Evolutionary conservation across 2,888 invertebrate genomes (phyloP).

Genomic region (Volucella zonaria): DNA sequence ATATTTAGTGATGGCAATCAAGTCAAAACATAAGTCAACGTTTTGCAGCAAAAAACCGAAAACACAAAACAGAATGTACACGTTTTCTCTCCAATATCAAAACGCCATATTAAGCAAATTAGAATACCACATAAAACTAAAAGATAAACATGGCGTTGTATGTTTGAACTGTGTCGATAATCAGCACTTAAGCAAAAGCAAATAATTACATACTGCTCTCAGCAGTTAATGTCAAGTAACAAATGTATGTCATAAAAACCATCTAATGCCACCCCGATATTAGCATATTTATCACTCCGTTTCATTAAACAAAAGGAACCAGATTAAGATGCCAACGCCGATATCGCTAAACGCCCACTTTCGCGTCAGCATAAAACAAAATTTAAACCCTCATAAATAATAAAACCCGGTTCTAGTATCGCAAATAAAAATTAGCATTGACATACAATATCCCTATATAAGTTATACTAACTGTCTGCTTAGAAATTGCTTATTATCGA

Average conservation of each 20-base stretch:
- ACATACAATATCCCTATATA: constrained; percentile 63
- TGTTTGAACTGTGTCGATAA: constrained; percentile 20
- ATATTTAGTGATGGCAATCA: no score
- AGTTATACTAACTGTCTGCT: constrained; percentile 65
- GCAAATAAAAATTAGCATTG: constrained; percentile 66
- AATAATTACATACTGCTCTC: constrained; percentile 31
- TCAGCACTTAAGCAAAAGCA: constrained; percentile 32
- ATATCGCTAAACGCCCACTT: constrained; percentile 63
- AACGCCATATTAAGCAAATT: no score
- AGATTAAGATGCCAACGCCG: constrained; percentile 59
- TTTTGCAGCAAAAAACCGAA: no score
- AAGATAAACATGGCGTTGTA: constrained; percentile 1
- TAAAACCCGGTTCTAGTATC: constrained; percentile 38
- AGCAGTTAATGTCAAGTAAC: constrained; percentile 33
- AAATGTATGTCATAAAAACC: constrained; percentile 22
- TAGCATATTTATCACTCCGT: constrained; percentile 44
- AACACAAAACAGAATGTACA: no score
- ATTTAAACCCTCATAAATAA: constrained; percentile 60
- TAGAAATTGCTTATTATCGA: constrained; percentile 62
- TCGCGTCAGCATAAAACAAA: constrained; percentile 52
- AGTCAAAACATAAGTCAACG: no score
- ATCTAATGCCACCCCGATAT: constrained; percentile 31
- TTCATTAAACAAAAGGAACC: constrained; percentile 56
- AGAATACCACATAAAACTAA: constrained; percentile 4
- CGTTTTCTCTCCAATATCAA: no score